Evolutionary conservation across 2,113 vertebrate genomes (phyloP).

Genomic region (Machaerirhynchus nigripectus): DNA sequence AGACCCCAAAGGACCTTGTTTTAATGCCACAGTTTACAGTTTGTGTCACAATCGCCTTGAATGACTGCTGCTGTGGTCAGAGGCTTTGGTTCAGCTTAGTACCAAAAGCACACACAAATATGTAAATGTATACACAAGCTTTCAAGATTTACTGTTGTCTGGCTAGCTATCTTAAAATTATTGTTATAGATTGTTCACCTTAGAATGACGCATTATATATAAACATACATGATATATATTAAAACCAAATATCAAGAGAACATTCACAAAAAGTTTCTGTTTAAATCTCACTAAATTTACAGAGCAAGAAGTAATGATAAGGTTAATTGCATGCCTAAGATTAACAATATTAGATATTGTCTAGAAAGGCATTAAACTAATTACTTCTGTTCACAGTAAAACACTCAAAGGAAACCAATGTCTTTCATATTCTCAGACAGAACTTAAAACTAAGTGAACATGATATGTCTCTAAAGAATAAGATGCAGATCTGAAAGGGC

Average conservation of each 20-base stretch:
- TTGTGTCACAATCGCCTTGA: background rate
- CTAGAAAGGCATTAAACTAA: background rate
- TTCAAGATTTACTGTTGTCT: background rate
- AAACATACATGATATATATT: background rate
- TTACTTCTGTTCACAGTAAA: background rate
- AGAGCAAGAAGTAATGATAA: background rate
- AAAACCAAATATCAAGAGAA: background rate
- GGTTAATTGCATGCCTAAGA: background rate
- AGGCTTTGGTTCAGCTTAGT: background rate
- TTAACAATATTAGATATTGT: background rate
- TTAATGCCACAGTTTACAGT: background rate
- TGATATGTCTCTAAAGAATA: background rate
- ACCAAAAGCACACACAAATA: background rate
- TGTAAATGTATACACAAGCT: background rate
- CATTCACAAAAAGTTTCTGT: background rate
- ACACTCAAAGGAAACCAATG: background rate
- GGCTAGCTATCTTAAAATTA: background rate
- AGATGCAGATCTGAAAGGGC: background rate
- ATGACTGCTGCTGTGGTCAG: accelerated
- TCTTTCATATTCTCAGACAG: background rate
- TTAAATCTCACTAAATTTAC: background rate
- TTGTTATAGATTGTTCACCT: background rate
- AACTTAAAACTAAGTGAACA: background rate
- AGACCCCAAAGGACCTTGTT: accelerated
- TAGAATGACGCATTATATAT: background rate